Evolutionary conservation across 1,140 invertebrate species (phyloP).

Genomic region (Nixonia krombeini): DNA sequence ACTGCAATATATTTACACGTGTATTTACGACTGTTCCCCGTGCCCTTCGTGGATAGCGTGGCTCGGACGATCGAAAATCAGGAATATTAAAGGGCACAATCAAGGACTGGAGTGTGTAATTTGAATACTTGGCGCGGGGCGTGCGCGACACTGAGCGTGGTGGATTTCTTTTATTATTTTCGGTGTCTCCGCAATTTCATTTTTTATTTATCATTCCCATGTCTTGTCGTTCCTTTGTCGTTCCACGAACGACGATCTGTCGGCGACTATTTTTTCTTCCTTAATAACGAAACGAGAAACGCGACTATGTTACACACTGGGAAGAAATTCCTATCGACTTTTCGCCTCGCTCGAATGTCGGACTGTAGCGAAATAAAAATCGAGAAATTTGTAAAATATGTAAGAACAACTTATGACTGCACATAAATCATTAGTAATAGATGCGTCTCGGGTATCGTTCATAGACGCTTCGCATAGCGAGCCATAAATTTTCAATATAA

Average conservation of each 20-base stretch:
- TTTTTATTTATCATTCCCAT: constrained; percentile 3
- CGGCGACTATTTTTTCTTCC: background rate
- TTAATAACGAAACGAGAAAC: background rate
- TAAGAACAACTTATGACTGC: constrained; percentile 2
- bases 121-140: constrained; percentile 5
- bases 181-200: background rate
- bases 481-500: constrained; percentile 19
- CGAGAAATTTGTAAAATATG: constrained; percentile 7
- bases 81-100: constrained; percentile 9
- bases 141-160: background rate
- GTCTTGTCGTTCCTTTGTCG: no score
- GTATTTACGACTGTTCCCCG: constrained; percentile 63
- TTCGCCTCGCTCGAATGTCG: background rate
- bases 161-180: constrained; percentile 3
- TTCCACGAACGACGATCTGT: background rate
- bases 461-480: background rate
- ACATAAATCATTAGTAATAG: constrained; percentile 15
- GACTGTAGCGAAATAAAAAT: constrained; percentile 8
- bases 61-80: constrained; percentile 15
- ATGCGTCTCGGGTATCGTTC: constrained; percentile 16
- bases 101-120: constrained; percentile 6
- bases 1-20: constrained; percentile 68
- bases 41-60: constrained; percentile 32
- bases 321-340: background rate
- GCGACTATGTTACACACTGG: no score